Conservation (phyloP, 2,797 vertebrate genomes). For the Alca torda region DNA sequence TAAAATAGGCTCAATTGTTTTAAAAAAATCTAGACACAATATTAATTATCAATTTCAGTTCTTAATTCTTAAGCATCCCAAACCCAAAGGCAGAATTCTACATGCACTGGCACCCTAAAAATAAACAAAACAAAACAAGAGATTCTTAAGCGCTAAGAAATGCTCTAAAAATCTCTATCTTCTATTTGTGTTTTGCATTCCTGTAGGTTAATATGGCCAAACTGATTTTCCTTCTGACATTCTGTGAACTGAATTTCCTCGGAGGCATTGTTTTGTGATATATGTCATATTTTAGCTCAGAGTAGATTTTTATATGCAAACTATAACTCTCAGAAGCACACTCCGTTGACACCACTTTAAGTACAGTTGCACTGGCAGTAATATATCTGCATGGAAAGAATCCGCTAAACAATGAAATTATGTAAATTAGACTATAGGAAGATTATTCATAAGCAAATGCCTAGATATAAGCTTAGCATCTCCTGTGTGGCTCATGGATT, state of each 20-base stretch:
- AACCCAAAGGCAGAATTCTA: neutral
- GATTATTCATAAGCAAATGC: slow-evolving; percentile 63
- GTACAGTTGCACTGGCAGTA: slow-evolving; percentile 69
- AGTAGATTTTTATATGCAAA: slow-evolving; percentile 60
- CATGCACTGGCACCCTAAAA: neutral
- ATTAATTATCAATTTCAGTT: neutral
- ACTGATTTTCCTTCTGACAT: neutral
- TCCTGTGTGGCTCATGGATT: slow-evolving; percentile 45
- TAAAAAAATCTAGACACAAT: neutral
- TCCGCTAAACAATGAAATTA: slow-evolving; percentile 73
- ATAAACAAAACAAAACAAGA: slow-evolving; percentile 15
- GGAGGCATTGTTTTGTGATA: slow-evolving; percentile 55
- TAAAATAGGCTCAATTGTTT: neutral
- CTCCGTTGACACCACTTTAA: slow-evolving; percentile 61
- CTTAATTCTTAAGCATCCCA: neutral
- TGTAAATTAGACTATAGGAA: slow-evolving; percentile 69
- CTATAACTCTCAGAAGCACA: slow-evolving; percentile 54
- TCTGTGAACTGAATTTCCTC: slow-evolving; percentile 62
- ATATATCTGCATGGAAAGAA: slow-evolving; percentile 64
- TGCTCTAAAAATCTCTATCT: slow-evolving; percentile 45
- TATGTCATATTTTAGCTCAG: slow-evolving; percentile 47
- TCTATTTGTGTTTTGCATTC: slow-evolving; percentile 62
- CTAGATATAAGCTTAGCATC: slow-evolving; percentile 35
- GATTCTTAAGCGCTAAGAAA: slow-evolving; percentile 32
- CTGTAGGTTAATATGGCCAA: slow-evolving; percentile 17